Evolutionary conservation across 1,140 invertebrate genomes (phyloP).

Genomic region (Brachionus paranguensis): DNA sequence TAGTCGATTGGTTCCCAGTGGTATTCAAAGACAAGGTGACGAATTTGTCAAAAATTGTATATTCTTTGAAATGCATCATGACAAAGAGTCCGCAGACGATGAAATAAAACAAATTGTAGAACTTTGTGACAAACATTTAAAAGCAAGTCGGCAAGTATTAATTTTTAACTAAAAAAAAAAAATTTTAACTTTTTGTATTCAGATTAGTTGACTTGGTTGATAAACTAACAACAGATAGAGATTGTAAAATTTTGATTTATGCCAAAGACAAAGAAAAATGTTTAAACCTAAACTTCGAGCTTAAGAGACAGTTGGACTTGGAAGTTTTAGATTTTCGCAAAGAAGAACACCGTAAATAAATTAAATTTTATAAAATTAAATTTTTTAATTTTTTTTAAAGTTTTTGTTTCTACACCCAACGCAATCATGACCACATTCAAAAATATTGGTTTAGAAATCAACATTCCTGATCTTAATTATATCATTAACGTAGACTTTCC

Average conservation of each 20-base stretch:
- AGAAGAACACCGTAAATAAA: conserved; percentile 26
- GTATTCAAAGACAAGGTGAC: conserved; percentile 36
- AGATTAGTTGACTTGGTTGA: conserved; percentile 33
- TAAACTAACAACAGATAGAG: conserved; percentile 12
- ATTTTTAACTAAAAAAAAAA: neutral
- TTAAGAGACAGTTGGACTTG: conserved; percentile 15
- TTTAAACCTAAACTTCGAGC: conserved; percentile 29
- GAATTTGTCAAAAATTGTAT: conserved; percentile 40
- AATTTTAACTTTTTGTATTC: neutral
- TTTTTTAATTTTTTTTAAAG: neutral
- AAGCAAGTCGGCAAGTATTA: neutral
- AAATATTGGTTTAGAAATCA: conserved; percentile 39
- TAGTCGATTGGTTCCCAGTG: conserved; percentile 25
- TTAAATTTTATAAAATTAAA: neutral
- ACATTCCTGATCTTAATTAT: neutral
- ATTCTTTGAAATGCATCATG: conserved; percentile 40
- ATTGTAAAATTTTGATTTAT: conserved; percentile 38
- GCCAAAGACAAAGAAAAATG: conserved; percentile 39
- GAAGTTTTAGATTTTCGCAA: conserved; percentile 37
- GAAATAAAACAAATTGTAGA: conserved; percentile 39
- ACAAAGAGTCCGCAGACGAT: conserved; percentile 36
- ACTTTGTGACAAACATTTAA: conserved; percentile 32
- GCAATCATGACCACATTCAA: conserved; percentile 32
- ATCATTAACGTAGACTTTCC: conserved; percentile 39
- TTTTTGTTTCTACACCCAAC: conserved; percentile 19